phyloP scores from a whole-genome alignment of 1,140 invertebrate genomes.

The Drosophila insularis region DNA sequence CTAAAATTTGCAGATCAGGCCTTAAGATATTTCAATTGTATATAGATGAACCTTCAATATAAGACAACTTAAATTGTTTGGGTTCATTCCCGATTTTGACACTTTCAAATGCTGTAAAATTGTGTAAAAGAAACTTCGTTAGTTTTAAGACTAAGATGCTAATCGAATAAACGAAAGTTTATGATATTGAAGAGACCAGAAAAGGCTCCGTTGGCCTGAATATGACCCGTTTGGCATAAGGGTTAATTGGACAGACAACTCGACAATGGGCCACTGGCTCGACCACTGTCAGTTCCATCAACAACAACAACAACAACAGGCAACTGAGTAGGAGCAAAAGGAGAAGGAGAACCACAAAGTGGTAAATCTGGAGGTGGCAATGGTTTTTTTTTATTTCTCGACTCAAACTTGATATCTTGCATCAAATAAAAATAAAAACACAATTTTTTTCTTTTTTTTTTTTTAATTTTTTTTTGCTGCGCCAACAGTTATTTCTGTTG shows the following conservation, averaged over 20 bases:
- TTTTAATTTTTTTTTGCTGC: constrained; percentile 27
- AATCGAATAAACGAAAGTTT: not conserved
- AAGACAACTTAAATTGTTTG: not conserved
- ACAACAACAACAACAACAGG: not conserved
- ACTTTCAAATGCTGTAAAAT: not conserved
- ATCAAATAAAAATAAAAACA: constrained; percentile 51
- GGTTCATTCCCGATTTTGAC: not conserved
- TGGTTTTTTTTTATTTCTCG: not conserved
- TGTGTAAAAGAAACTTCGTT: not conserved
- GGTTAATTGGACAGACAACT: constrained; percentile 48
- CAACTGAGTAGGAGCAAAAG: constrained; percentile 9
- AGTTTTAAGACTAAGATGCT: not conserved
- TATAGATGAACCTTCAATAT: no score
- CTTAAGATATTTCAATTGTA: no score
- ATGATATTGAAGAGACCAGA: not conserved
- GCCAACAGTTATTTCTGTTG: constrained; percentile 12
- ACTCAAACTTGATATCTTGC: constrained; percentile 53
- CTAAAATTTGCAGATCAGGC: no score
- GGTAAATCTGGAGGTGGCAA: constrained; percentile 7
- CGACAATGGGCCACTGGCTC: constrained; percentile 38
- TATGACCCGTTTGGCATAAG: constrained; percentile 28
- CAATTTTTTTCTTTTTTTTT: constrained; percentile 14
- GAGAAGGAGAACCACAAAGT: constrained; percentile 40
- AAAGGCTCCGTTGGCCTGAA: constrained; percentile 2
- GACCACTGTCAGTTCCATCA: constrained; percentile 13